A percentile compares a stretch with the other conserved stretches of the same genome.
These are phyloP conservation scores for Alviniconcha strummeri DNA, from an alignment of 2,888 invertebrate species.

Conservation along the genomic window DNA sequence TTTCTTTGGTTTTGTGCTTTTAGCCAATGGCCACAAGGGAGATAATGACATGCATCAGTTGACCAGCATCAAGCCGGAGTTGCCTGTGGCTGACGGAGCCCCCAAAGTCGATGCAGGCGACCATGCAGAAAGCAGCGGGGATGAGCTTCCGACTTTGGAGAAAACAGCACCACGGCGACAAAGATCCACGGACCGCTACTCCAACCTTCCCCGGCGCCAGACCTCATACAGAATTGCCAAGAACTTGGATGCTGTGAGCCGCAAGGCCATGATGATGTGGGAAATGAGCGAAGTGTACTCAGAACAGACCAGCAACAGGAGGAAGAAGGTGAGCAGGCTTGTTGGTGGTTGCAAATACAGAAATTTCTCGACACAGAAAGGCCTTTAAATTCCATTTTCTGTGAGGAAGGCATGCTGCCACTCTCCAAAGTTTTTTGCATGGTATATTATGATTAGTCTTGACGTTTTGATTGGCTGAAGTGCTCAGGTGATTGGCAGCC, in stretches of 20 bases:
- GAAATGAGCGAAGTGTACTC: conserved; percentile 61
- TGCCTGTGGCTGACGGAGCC: background rate
- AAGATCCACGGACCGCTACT: conserved; percentile 39
- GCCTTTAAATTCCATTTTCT: too few species aligned
- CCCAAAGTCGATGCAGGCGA: background rate
- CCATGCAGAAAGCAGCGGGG: conserved; percentile 34
- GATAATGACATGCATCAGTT: background rate
- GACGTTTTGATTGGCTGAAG: too few species aligned
- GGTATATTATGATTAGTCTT: too few species aligned
- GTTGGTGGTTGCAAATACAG: too few species aligned
- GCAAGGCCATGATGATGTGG: conserved; percentile 64
- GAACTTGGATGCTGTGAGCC: conserved; percentile 65
- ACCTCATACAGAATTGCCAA: conserved; percentile 61
- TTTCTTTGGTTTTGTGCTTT: too few species aligned
- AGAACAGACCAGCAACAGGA: conserved; percentile 42
- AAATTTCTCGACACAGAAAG: too few species aligned
- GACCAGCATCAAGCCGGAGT: conserved; percentile 4
- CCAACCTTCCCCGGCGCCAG: conserved; percentile 56
- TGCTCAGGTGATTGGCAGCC: too few species aligned
- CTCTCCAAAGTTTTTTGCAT: too few species aligned
- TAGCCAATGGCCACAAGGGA: background rate
- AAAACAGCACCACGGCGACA: conserved; percentile 34
- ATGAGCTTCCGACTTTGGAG: conserved; percentile 37
- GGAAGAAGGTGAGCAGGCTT: conserved; percentile 32
- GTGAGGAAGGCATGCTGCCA: too few species aligned